Percentiles rank a stretch among this genome's conserved stretches.
Evolutionary conservation across 2,113 vertebrate species (phyloP).

Genomic region (Megaleporinus macrocephalus): DNA sequence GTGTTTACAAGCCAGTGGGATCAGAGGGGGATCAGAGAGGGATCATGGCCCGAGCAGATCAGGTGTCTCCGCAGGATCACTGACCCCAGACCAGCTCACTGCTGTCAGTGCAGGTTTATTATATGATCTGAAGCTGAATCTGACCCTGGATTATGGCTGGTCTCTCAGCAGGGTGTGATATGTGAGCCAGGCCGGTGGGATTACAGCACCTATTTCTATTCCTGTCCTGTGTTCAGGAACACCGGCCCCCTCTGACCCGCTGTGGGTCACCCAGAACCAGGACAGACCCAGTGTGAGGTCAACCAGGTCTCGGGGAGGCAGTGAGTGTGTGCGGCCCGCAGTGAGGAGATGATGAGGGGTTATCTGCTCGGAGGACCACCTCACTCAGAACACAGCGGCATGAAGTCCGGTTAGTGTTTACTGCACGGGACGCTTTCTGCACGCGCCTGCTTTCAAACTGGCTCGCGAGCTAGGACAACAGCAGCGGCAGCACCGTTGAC

Average conservation of each 20-base stretch:
- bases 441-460: too few species aligned
- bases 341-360: too few species aligned
- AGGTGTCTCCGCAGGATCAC: not conserved
- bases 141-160: not conserved
- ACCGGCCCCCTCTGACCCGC: not conserved
- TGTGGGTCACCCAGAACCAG: not conserved
- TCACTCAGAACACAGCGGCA: too few species aligned
- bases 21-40: not conserved
- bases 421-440: too few species aligned
- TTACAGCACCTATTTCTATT: not conserved
- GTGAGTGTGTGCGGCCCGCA: too few species aligned
- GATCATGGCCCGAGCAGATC: not conserved
- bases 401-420: too few species aligned
- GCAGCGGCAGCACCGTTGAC: not conserved
- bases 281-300: not conserved
- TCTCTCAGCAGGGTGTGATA: too few species aligned
- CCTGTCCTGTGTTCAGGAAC: constrained; percentile 68
- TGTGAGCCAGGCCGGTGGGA: not conserved
- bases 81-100: not conserved
- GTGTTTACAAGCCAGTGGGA: not conserved
- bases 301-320: not conserved
- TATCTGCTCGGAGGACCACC: too few species aligned
- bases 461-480: too few species aligned
- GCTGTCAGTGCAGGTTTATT: not conserved
- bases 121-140: not conserved